Percentiles rank a stretch among this genome's conserved stretches.
phyloP scores from a whole-genome alignment of 1,140 invertebrate genomes.

The Trichonephila inaurata region DNA sequence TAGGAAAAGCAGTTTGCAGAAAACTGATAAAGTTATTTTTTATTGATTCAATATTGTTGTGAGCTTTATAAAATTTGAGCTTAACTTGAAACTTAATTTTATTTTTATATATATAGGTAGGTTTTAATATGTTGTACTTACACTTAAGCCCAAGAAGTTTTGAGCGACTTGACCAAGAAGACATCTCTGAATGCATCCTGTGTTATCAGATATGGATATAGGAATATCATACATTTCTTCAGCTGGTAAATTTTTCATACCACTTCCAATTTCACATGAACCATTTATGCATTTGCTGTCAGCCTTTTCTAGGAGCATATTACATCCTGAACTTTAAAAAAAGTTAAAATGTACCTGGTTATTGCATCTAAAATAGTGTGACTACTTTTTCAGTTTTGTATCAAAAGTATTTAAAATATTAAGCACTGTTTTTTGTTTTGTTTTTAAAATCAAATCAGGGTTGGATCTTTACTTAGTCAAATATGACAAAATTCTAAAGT shows the following conservation, averaged over 20 bases:
- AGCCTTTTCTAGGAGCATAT: background rate
- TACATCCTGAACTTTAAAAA: constrained; percentile 41
- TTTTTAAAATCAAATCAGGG: too few relatives aligned
- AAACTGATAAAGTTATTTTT: background rate
- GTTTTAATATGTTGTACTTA: background rate
- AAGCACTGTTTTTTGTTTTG: background rate
- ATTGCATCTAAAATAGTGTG: background rate
- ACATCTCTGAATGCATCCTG: constrained; percentile 61
- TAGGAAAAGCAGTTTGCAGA: too few relatives aligned
- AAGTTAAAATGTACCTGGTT: background rate
- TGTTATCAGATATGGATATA: constrained; percentile 37
- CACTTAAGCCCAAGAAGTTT: constrained; percentile 49
- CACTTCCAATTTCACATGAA: constrained; percentile 66
- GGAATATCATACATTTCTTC: constrained; percentile 68
- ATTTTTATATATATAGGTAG: background rate
- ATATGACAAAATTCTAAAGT: too few relatives aligned
- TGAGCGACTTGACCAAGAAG: constrained; percentile 26
- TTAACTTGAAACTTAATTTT: background rate
- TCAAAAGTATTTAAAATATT: too few relatives aligned
- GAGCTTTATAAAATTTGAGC: background rate
- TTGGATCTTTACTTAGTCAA: too few relatives aligned
- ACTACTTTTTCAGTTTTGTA: too few relatives aligned
- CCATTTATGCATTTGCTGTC: constrained; percentile 57
- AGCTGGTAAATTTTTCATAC: constrained; percentile 10
- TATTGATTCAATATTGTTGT: background rate